A percentile compares a stretch with the other conserved stretches of the same genome.
These are phyloP conservation scores for Heteronetta atricapilla DNA, from an alignment of 2,113 vertebrate genomes.

Conservation along the genomic window DNA sequence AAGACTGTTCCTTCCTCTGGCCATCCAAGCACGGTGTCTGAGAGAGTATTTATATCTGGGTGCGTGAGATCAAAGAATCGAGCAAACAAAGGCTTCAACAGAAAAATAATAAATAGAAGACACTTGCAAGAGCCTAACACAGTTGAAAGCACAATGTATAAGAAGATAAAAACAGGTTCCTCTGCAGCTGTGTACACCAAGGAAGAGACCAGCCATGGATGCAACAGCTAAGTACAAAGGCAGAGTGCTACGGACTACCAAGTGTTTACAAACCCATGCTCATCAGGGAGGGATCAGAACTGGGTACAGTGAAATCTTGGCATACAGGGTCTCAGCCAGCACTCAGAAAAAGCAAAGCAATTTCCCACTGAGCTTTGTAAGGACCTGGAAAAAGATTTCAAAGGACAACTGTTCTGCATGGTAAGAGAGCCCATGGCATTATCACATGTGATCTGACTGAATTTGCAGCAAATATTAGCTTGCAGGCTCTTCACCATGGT, in stretches of 20 bases:
- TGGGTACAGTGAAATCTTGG: not conserved
- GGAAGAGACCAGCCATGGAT: not conserved
- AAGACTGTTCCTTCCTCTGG: slow-evolving; percentile 38
- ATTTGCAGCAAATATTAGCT: not conserved
- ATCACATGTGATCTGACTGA: not conserved
- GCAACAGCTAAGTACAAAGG: not conserved
- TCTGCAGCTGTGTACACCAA: not conserved
- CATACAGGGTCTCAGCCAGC: not conserved
- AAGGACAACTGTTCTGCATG: not conserved
- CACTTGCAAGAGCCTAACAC: not conserved
- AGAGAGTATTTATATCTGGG: slow-evolving; percentile 20
- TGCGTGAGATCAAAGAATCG: slow-evolving; percentile 19
- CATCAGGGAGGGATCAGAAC: not conserved
- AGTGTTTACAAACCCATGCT: not conserved
- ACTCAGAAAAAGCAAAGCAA: not conserved
- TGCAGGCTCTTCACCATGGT: not conserved
- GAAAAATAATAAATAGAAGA: slow-evolving; percentile 46
- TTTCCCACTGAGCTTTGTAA: not conserved
- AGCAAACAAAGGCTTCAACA: slow-evolving; percentile 1
- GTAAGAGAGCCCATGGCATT: not conserved
- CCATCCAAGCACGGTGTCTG: not conserved
- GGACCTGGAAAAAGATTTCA: not conserved
- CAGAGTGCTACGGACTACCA: not conserved
- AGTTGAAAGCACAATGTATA: slow-evolving; percentile 11
- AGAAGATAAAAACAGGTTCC: not conserved